Evolutionary conservation across 1,140 invertebrate genomes (phyloP), one percentile per base, ranked within the genome.

Genomic region (Leptestheria dahalacensis): DNA sequence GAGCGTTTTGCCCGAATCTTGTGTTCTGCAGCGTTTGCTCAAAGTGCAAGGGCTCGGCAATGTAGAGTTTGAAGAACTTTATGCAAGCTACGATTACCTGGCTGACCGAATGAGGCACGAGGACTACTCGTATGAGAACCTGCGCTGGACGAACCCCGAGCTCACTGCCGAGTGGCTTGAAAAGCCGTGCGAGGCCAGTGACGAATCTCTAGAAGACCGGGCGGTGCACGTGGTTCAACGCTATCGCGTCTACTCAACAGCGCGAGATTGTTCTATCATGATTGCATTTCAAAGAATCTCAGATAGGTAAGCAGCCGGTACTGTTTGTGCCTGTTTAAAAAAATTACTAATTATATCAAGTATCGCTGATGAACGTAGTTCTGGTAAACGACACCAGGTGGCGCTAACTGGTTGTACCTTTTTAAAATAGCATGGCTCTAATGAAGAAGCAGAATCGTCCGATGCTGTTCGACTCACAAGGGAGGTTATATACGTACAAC

Each of bases 211-310:
- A 11, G 28, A 63, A 21, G 29, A 52, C 46, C 23, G 18, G 0
- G 15, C 9, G 11, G 20, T 73, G 12, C 54, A 62, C 20, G 58
- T 62, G 57, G 62, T 79, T 20, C 69, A 75, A 53, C 72, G 73
- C 64, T 79, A 78, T 65, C 66, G 79, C 52, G 61, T 79, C 26
- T 75, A 74, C 25, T 69, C 72, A 10, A 77, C 73, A 4, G 75
- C 76, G 0, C 78, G 72, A 62, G 78, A 79, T 66, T 79, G 78
- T 62, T 79, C 78, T 0, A 74, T 79, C 62, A 71, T 79, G 63
- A 70, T 79, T 26, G 67, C 75, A 24, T 77, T 79, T 66, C 71
- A 68, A 60, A 53, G 56, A 15, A 2, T 63, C 10, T 18, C 24
- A 24, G 25, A 56, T 46, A n/a, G n/a, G 12, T 61, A 12, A 48